phyloP scores from a whole-genome alignment of 1,140 invertebrate species.

The Meteorus sp. region DNA sequence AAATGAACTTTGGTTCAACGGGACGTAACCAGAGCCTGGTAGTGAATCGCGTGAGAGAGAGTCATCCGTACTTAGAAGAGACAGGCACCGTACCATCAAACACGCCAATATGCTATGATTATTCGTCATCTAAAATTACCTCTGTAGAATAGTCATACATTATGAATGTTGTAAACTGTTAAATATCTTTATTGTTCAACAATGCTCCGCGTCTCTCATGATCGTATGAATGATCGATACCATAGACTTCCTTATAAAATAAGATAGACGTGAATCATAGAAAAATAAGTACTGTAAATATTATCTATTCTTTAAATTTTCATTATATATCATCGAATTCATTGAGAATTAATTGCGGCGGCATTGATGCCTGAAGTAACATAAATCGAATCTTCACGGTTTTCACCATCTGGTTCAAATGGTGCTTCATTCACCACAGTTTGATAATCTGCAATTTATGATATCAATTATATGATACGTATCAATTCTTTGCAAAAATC shows the following conservation, averaged over 20 bases:
- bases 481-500: background rate
- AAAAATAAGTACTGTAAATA: no score
- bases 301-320: no score
- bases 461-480: no score
- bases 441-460: background rate
- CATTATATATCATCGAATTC: no score
- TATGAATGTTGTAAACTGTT: no score
- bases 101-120: slow-evolving; percentile 9
- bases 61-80: slow-evolving; percentile 39
- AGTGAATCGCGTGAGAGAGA: slow-evolving; percentile 47
- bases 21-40: slow-evolving; percentile 42
- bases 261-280: no score
- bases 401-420: background rate
- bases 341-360: background rate
- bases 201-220: no score
- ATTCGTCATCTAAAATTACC: background rate
- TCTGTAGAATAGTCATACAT: no score
- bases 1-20: slow-evolving; percentile 35
- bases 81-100: slow-evolving; percentile 48
- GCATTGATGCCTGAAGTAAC: background rate
- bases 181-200: no score
- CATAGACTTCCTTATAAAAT: no score
- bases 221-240: no score
- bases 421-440: background rate
- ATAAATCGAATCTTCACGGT: background rate